Conservation (phyloP, 2,113 vertebrate species). For the Coturnix japonica region DNA sequence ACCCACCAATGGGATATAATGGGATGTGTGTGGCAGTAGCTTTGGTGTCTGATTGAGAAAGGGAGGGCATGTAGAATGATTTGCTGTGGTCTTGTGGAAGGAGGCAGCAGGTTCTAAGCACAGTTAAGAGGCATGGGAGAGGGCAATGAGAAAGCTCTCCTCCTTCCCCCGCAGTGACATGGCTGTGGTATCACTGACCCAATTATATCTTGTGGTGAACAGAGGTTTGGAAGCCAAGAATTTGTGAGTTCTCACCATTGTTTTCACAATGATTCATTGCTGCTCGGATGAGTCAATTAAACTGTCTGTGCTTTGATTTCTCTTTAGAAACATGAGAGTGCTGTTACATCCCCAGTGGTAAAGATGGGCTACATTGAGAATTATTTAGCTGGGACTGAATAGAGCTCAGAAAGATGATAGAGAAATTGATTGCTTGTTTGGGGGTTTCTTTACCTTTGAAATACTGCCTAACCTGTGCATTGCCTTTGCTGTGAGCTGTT, state of each 20-base stretch:
- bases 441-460: background rate
- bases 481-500: background rate
- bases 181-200: slow-evolving; percentile 23
- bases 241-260: slow-evolving; percentile 26
- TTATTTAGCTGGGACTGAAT: background rate
- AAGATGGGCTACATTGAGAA: background rate
- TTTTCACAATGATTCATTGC: slow-evolving; percentile 55
- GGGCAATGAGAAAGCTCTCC: background rate
- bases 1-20: background rate
- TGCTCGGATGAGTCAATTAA: slow-evolving; percentile 19
- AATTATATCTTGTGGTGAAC: slow-evolving; percentile 38
- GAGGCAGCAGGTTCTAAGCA: background rate
- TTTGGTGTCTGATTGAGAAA: background rate
- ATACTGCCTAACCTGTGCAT: background rate
- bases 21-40: background rate
- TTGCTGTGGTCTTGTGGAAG: background rate
- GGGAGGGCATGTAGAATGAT: background rate
- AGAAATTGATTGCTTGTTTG: background rate
- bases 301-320: slow-evolving; percentile 34
- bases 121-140: background rate
- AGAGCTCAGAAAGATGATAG: background rate
- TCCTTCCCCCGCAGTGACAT: background rate
- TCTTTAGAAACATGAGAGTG: slow-evolving; percentile 11
- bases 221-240: slow-evolving; percentile 44
- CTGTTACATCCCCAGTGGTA: background rate